Evolutionary conservation across 2,888 invertebrate genomes (phyloP).

Genomic region (Heteromurus nitidus): DNA sequence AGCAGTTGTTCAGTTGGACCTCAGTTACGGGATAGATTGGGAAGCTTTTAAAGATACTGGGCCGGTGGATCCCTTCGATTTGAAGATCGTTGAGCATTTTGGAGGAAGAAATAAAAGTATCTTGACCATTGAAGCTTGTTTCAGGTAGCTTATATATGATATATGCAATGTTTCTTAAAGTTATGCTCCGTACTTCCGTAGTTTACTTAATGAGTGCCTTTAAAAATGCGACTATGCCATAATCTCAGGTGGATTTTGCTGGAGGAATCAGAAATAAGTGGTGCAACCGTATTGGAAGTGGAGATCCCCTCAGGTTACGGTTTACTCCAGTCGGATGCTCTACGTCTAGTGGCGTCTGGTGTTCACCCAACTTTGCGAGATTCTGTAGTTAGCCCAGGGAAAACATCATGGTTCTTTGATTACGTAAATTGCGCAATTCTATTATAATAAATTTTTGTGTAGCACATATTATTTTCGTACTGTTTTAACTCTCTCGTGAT

Average conservation of each 20-base stretch:
- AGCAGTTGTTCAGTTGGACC: conserved; percentile 78
- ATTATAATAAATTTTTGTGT: too few species aligned
- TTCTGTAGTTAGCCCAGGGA: conserved; percentile 74
- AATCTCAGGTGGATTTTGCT: conserved; percentile 75
- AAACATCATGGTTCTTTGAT: conserved; percentile 77
- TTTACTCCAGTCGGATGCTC: conserved; percentile 77
- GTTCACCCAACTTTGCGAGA: conserved; percentile 75
- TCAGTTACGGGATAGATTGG: conserved; percentile 75
- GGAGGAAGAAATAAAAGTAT: conserved; percentile 75
- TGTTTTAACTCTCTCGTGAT: too few species aligned
- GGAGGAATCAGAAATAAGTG: conserved; percentile 75
- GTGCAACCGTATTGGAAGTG: conserved; percentile 76
- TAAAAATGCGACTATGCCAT: too few species aligned
- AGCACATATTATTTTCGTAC: too few species aligned
- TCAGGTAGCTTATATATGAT: conserved; percentile 74
- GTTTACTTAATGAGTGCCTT: too few species aligned
- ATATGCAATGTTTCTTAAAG: too few species aligned
- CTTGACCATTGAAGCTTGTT: conserved; percentile 75
- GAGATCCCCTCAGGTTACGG: conserved; percentile 77
- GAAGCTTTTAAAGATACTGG: conserved; percentile 75
- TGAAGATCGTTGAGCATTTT: conserved; percentile 76
- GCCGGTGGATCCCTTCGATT: conserved; percentile 76
- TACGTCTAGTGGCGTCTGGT: conserved; percentile 73
- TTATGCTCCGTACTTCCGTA: too few species aligned
- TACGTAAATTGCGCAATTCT: conserved; percentile 77